These are phyloP conservation scores for Metalampra italica DNA, from an alignment of 2,888 invertebrate genomes.

Conservation along the genomic window DNA sequence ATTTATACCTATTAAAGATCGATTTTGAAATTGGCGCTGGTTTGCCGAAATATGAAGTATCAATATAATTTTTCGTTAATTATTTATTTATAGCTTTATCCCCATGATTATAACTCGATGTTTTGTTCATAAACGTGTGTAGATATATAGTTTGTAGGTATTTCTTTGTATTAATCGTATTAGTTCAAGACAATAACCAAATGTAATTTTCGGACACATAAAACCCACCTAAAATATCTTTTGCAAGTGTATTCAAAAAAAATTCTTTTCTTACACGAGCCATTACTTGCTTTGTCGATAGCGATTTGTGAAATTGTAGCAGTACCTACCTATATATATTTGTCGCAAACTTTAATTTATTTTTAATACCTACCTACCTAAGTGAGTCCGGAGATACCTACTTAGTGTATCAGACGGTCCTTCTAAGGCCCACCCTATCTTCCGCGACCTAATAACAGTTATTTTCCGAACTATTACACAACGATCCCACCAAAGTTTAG, in stretches of 20 bases:
- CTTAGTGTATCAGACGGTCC: too few relatives aligned
- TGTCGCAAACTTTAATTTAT: too few relatives aligned
- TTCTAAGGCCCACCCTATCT: too few relatives aligned
- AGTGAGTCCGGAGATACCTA: too few relatives aligned
- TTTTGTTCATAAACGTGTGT: constrained; percentile 31
- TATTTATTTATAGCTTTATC: constrained; percentile 1
- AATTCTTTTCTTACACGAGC: neutral
- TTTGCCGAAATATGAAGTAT: constrained; percentile 44
- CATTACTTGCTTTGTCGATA: neutral
- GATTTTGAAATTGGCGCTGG: constrained; percentile 39
- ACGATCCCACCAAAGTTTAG: constrained; percentile 78
- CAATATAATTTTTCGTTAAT: neutral
- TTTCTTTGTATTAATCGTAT: constrained; percentile 33
- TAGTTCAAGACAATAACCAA: constrained; percentile 39
- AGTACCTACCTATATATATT: too few relatives aligned
- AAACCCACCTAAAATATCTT: constrained; percentile 40
- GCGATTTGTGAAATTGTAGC: too few relatives aligned
- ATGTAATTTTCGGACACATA: constrained; percentile 43
- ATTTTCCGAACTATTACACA: constrained; percentile 62
- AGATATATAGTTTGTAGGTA: constrained; percentile 36
- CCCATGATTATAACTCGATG: constrained; percentile 12
- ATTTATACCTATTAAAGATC: constrained; percentile 17
- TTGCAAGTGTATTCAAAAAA: neutral
- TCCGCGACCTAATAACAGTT: neutral
- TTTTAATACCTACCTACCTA: too few relatives aligned